Evolutionary conservation across 35 echinoderm and acorn worm genomes (phyloP).

Genomic region (Anneissia japonica): DNA sequence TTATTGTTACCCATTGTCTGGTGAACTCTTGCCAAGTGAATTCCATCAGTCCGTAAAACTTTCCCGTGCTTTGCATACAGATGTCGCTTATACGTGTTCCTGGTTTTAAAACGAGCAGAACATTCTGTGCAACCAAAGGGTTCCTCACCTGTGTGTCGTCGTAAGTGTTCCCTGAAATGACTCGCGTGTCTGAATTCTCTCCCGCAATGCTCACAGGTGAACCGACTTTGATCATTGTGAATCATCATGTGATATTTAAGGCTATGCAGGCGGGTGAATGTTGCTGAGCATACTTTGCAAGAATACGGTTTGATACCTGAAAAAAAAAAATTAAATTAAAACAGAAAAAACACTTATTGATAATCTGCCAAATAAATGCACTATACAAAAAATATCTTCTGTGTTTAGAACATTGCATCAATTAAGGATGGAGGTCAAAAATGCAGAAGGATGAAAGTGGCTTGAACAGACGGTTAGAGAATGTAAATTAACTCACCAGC

Average conservation of each 20-base stretch:
- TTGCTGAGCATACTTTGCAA: constrained; percentile 72
- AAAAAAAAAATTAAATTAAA: neutral
- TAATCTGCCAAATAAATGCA: too few species aligned
- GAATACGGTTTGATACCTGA: constrained; percentile 94
- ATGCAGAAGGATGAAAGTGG: too few species aligned
- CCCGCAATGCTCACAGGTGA: constrained; percentile 80
- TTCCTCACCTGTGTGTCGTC: constrained; percentile 94
- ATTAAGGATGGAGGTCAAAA: too few species aligned
- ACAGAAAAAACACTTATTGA: too few species aligned
- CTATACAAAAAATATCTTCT: too few species aligned
- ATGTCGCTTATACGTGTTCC: constrained; percentile 92
- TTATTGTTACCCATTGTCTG: neutral
- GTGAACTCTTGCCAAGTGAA: neutral
- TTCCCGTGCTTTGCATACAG: constrained; percentile 72
- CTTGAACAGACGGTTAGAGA: neutral
- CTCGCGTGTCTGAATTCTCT: constrained; percentile 89
- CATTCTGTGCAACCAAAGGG: constrained; percentile 95
- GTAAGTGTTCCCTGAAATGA: constrained; percentile 93
- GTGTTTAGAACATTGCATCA: too few species aligned
- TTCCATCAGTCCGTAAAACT: constrained; percentile 20
- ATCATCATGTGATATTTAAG: constrained; percentile 99
- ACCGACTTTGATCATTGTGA: constrained; percentile 84
- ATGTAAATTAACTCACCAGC: constrained; percentile 46
- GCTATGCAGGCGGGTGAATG: constrained; percentile 94
- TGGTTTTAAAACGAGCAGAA: constrained; percentile 79